Evolutionary conservation across 2,113 vertebrate genomes (phyloP).

Genomic region (Protobothrops flavoviridis): DNA sequence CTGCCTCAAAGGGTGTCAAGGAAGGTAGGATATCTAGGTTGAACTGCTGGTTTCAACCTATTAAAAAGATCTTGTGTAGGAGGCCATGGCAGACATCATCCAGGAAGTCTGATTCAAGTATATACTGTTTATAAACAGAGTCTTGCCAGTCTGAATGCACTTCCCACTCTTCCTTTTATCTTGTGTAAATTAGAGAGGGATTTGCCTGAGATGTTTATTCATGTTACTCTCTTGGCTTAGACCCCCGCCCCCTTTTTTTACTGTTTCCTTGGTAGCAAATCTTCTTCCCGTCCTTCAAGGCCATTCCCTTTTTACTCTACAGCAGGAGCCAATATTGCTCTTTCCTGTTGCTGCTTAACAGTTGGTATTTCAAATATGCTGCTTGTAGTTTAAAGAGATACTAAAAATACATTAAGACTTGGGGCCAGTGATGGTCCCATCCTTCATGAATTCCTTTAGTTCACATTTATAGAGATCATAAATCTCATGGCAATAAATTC

Average conservation of each 20-base stretch:
- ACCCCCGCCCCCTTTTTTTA: not conserved
- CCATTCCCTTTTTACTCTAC: not conserved
- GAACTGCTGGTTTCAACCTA: not conserved
- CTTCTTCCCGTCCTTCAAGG: not conserved
- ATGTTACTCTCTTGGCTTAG: not conserved
- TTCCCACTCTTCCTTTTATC: not conserved
- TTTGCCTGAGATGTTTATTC: not conserved
- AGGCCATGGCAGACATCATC: not conserved
- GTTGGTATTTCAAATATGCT: not conserved
- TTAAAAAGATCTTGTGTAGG: not conserved
- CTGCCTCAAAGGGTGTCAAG: not conserved
- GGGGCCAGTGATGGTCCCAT: not conserved
- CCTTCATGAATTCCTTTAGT: not conserved
- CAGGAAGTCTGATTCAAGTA: not conserved
- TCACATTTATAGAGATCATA: not conserved
- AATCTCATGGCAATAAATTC: not conserved
- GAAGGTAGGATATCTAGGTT: not conserved
- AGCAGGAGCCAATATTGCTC: not conserved
- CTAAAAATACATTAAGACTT: not conserved
- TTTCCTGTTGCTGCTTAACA: not conserved
- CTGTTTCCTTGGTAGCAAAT: not conserved
- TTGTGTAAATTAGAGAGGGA: not conserved
- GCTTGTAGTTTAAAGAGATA: not conserved
- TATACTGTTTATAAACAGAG: not conserved
- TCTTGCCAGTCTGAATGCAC: not conserved